Conservation (phyloP, 1,140 invertebrate genomes). For the Drosophila melanogaster region DNA sequence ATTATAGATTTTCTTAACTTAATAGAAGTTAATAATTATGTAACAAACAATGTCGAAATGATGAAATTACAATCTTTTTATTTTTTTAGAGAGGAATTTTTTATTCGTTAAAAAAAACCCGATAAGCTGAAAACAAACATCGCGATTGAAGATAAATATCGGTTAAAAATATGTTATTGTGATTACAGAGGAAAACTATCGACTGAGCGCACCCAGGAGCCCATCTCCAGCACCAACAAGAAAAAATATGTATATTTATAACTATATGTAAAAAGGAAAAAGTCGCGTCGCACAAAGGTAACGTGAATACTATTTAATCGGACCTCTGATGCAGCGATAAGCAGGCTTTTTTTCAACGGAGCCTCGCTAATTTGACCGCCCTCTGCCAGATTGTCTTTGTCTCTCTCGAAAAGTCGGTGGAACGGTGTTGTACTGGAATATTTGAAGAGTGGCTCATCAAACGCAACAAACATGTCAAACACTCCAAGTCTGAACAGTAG, state of each 20-base stretch:
- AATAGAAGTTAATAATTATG: no score
- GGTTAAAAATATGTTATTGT: background rate
- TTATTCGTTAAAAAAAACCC: no score
- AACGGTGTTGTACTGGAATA: background rate
- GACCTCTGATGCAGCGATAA: constrained; percentile 1
- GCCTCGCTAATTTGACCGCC: background rate
- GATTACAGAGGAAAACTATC: background rate
- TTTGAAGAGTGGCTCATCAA: constrained; percentile 3
- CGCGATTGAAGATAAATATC: background rate
- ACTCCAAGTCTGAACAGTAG: constrained; percentile 76
- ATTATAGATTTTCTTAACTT: no score
- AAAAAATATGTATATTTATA: constrained; percentile 8
- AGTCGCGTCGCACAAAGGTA: constrained; percentile 13
- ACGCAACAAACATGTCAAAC: constrained; percentile 74
- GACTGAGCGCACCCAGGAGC: background rate
- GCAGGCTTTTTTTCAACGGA: background rate
- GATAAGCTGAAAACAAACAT: no score
- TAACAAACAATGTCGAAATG: no score
- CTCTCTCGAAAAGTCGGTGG: constrained; percentile 4
- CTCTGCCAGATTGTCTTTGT: constrained; percentile 5
- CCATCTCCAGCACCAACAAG: constrained; percentile 4
- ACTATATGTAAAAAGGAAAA: constrained; percentile 1
- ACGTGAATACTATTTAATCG: background rate
- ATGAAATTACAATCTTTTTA: no score
- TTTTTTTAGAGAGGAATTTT: no score